Percentiles rank a stretch among this genome's conserved stretches.
These are phyloP conservation scores for Athene cunicularia DNA, from an alignment of 2,113 vertebrate genomes.

Conservation along the genomic window DNA sequence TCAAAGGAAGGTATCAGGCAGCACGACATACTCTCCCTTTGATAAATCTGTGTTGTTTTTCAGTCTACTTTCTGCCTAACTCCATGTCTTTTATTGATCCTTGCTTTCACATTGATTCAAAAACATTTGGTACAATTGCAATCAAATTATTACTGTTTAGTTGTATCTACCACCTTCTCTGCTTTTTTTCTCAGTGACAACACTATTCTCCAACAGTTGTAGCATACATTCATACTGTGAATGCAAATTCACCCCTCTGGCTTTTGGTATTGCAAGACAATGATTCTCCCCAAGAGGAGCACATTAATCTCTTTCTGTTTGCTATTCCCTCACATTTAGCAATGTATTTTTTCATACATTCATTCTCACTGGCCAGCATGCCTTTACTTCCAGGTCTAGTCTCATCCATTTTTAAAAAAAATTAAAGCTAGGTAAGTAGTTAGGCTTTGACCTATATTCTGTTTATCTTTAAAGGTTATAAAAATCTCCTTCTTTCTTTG, in stretches of 20 bases:
- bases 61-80: background rate
- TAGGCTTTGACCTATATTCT: background rate
- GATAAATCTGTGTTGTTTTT: background rate
- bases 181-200: background rate
- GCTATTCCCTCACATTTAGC: background rate
- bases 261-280: background rate
- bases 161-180: background rate
- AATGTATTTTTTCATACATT: background rate
- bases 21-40: background rate
- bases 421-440: background rate
- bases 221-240: background rate
- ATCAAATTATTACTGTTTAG: background rate
- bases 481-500: background rate
- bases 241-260: background rate
- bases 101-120: background rate
- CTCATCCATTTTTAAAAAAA: background rate
- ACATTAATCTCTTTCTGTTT: background rate
- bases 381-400: background rate
- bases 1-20: background rate
- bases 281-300: background rate
- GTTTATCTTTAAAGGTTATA: background rate
- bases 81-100: background rate
- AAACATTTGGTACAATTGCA: background rate
- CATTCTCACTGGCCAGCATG: background rate
- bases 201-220: accelerated